Evolutionary conservation across 1,140 invertebrate genomes (phyloP), one percentile per base, ranked within the genome.

Genomic region (Brachionus rotundiformis): DNA sequence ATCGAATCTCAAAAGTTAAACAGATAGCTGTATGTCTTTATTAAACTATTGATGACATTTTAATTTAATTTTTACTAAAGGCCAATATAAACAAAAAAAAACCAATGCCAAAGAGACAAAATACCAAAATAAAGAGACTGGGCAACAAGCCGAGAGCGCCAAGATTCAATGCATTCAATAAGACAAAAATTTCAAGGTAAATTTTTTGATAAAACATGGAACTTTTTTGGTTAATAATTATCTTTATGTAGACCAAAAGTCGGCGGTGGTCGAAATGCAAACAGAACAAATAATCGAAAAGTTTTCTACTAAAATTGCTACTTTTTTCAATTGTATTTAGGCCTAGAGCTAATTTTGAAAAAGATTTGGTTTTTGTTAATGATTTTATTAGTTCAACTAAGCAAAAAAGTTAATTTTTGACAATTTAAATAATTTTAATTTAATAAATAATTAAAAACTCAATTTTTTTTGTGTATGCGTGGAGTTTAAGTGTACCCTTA

Each of bases 281-380:
- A 65, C 3, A 65, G 31, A 29, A 65, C 16, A 27, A 23, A 27
- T 27, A 65, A 65, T 33, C 25, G 61, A 10, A 65, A 23, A 23
- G 61, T 65, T 65, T 65, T 65, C n/a, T 65, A 65, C 31, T 65
- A 33, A 33, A 33, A 6, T n/a, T n/a, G n/a, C n/a, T n/a, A n/a
- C 25, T 8, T 8, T 23, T 19, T 2, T 41, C 3, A 54, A 54
- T 54, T 54, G 19, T 49, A 16, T 16, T 49, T 49, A 16, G 16
- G n/a, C 2, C 2, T 5, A 6, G 13, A 49, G 16, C 59, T 27
- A 29, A 65, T 31, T n/a, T 65, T 31, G 11, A 16, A 54, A 23
- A 19, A 19, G 47, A 25, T 54, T 27, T 65, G 16, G 16, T 23
- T 59, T 27, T 59, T 65, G 31, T 65, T 65, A 31, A 31, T 5